Evolutionary conservation across 2,888 invertebrate genomes (phyloP), one percentile per base, ranked within the genome.

Genomic region (Heliconius sara): DNA sequence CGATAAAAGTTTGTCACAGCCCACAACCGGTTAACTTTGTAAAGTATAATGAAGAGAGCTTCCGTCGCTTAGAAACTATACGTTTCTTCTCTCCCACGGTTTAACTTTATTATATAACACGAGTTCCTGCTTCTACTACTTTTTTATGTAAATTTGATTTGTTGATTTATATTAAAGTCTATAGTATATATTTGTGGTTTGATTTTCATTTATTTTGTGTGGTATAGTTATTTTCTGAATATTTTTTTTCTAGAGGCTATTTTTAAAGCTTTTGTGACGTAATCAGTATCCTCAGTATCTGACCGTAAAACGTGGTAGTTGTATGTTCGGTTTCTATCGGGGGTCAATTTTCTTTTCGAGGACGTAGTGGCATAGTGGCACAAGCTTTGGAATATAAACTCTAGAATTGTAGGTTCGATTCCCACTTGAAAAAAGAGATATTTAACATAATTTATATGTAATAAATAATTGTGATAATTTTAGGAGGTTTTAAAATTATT

Each of bases 31-130:
- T 86, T 79, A 47, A 68, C 80, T 83, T 85, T 82, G 85, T 88
- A 87, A 87, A 88, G 89, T 88, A 87, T 89, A 90, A 90, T 90
- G 89, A 88, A 89, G 88, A 88, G 86, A 85, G 84, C 86, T 85
- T 83, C 84, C 83, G 82, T 80, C 76, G 67, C 60, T n/a, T 73
- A 73, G 73, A 60, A 75, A 65, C 63, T 65, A 47, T 47, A 63
- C 63, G 65, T 76, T 73, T 81, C 74, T 77, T 63, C 75, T 77
- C 77, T 82, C 82, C 80, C 82, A 82, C 82, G 82, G 67, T 52
- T 75, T 79, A 77, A 25, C 60, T 78, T 68, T 75, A 73, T 82
- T 82, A 82, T 80, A 76, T 79, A 80, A 81, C 75, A 72, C 68
- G n/a, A 76, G 66, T 81, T 81, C 81, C 81, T 80, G 80, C 63